Evolutionary conservation across 2,113 vertebrate genomes (phyloP).

Genomic region (Eubucco bourcierii): DNA sequence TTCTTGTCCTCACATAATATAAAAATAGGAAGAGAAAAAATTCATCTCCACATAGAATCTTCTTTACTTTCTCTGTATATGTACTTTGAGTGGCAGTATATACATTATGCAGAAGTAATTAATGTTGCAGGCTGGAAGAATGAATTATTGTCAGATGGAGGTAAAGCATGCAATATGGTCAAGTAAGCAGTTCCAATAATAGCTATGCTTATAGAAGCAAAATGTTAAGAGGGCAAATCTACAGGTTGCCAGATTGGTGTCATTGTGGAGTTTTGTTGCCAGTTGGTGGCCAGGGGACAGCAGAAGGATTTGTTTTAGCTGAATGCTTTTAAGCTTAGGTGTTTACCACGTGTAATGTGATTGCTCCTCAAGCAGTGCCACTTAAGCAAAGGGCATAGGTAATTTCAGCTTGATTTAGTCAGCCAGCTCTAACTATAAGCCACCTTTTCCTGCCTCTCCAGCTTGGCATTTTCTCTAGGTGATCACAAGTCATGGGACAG

Average conservation of each 20-base stretch:
- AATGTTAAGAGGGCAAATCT: constrained; percentile 34
- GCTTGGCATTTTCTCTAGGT: not conserved
- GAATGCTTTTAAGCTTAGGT: not conserved
- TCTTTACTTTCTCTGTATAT: not conserved
- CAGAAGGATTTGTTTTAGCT: constrained; percentile 45
- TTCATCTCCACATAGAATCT: not conserved
- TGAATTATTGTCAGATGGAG: constrained; percentile 44
- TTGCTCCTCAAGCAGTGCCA: constrained; percentile 15
- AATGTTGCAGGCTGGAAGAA: constrained; percentile 29
- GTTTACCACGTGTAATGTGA: not conserved
- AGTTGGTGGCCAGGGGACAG: constrained; percentile 28
- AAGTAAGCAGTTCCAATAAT: constrained; percentile 49
- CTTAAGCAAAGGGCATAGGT: not conserved
- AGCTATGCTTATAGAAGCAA: constrained; percentile 40
- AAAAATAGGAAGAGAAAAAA: not conserved
- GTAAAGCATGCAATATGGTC: constrained; percentile 27
- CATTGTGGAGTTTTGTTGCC: constrained; percentile 14
- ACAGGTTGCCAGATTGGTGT: constrained; percentile 41
- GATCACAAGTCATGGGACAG: not conserved
- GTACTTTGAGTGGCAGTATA: not conserved
- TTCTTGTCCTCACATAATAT: not conserved
- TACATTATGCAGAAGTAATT: constrained; percentile 13
- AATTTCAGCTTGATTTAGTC: constrained; percentile 18
- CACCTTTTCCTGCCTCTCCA: not conserved
- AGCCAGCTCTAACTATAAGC: not conserved